Evolutionary conservation across 2,888 invertebrate species (phyloP), one percentile per base, ranked within the genome.

Genomic region (Acrocyrtus sp.): DNA sequence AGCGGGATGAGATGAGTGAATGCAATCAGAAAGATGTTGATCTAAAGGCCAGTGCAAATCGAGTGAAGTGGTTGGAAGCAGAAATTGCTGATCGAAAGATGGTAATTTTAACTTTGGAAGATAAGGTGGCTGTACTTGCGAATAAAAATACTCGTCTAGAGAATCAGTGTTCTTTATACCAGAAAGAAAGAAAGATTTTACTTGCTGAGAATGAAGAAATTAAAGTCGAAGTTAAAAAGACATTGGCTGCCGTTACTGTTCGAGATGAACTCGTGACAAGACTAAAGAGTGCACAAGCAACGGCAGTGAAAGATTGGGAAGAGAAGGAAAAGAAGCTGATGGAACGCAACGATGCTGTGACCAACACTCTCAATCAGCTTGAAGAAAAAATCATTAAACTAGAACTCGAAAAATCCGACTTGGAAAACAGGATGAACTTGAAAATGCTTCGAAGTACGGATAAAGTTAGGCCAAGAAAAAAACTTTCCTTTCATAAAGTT

Each of bases 1-100:
- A 77, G 54, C 48, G 60, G 47, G 76, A 72, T 8, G 77, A 74
- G 21, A 43, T 72, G 27, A n/a, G n/a, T n/a, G n/a, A n/a, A n/a
- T n/a, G n/a, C n/a, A 74, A 77, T 27, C 68, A 53, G 39, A 77
- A 74, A 34, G 56, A 63, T 1, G 6, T 15, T 17, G 60, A 65
- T 3, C 19, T 69, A n/a, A 70, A 72, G 27, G 22, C 17, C 21
- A 43, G 56, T 3, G 50, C 47, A 3, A 74, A 77, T 53, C 45
- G 65, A 53, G 50, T 72, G 2, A 72, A 69, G 39, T 34, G 72
- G 41, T 54, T 77, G 21, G 72, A 75, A 24, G 50, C 62, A 41
- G 70, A 75, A 19, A 4, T 75, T 3, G 58, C 24, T 0, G 75
- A 75, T 21, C 50, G 62, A 47, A 62, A 21, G 19, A 1, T 4